Base-by-base conservation (phyloP, 2,888 invertebrate genomes). In the Noctua pronuba region DNA sequence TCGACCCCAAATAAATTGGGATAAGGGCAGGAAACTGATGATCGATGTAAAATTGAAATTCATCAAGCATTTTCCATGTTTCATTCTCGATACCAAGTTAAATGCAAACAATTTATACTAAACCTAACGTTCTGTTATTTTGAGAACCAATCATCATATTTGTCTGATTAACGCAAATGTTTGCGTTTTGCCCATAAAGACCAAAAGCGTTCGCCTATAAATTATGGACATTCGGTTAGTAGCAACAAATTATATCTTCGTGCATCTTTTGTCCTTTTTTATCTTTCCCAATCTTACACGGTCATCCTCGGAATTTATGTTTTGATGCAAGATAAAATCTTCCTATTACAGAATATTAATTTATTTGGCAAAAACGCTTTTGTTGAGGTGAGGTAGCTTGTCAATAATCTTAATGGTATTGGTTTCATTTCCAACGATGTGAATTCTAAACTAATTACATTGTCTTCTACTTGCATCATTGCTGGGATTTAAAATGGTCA, bases 301-400 rank as follows among this genome's bases (percentile, higher is more conserved):
- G 90, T 90, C 90, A 91, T 92, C 91, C 91, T 84, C 62, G 75
- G 90, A 91, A 90, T 85, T 88, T 90, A 89, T 87, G 83, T 85
- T 86, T 85, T 85, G 80, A 75, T 80, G 71, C 65, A 71, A 83
- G 77, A 83, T 85, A 77, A 49, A 71, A 85, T 76, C 77, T 64
- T 75, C 38, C 65, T 84, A 84, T 85, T 74, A 77, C 62, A 55
- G 75, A 72, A 68, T 73, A 73, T 77, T 77, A 86, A 83, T 86
- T 86, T 83, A 79, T 84, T 84, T 86, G 44, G 65, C 79, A 79
- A 74, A 44, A 68, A n/a, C 31, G 64, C 38, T 86, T 79, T 84
- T n/a, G 64, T 66, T 38, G 13, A 28, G 4, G 38, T 67, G 6
- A 68, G n/a, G 58, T 67, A 71, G 69, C 62, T 38, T 58, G n/a